Evolutionary conservation across 2,888 invertebrate genomes (phyloP).

Genomic region (Philereme vetulata): DNA sequence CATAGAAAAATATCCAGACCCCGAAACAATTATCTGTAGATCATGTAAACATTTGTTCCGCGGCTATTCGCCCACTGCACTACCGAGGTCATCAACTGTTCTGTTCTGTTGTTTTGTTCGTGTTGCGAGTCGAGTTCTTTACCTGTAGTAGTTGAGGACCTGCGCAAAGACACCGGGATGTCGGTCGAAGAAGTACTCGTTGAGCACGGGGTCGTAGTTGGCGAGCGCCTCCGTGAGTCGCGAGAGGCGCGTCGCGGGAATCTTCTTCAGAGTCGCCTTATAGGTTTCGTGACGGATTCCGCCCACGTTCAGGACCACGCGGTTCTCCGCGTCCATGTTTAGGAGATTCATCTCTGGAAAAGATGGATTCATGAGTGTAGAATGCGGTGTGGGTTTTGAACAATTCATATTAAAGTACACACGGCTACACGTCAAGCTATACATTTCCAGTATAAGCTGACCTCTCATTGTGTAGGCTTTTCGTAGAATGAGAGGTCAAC

Average conservation of each 20-base stretch:
- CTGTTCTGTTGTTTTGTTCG: no score
- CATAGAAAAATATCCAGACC: no score
- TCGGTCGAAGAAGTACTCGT: slow-evolving; percentile 99
- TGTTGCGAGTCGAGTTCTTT: slow-evolving; percentile 25
- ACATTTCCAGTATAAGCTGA: no score
- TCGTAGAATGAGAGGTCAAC: no score
- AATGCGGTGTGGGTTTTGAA: no score
- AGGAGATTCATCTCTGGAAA: slow-evolving; percentile 91
- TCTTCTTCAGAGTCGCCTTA: slow-evolving; percentile 98
- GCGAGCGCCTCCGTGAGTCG: slow-evolving; percentile 97
- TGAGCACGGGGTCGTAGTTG: slow-evolving; percentile 99
- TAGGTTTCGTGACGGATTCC: slow-evolving; percentile 99
- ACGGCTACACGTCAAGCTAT: no score
- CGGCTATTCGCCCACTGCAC: no score
- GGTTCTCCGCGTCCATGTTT: slow-evolving; percentile 98
- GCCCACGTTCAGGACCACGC: slow-evolving; percentile 99
- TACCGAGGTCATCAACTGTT: no score
- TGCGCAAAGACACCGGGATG: slow-evolving; percentile 99
- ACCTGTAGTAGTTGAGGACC: slow-evolving; percentile 98
- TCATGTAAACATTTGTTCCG: no score
- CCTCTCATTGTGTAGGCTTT: no score
- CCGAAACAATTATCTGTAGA: no score
- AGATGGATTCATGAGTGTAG: slow-evolving; percentile 2
- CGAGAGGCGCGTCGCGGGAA: slow-evolving; percentile 97
- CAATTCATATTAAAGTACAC: no score